Conservation (phyloP, 2,888 invertebrate genomes). For the Blomia tropicalis region DNA sequence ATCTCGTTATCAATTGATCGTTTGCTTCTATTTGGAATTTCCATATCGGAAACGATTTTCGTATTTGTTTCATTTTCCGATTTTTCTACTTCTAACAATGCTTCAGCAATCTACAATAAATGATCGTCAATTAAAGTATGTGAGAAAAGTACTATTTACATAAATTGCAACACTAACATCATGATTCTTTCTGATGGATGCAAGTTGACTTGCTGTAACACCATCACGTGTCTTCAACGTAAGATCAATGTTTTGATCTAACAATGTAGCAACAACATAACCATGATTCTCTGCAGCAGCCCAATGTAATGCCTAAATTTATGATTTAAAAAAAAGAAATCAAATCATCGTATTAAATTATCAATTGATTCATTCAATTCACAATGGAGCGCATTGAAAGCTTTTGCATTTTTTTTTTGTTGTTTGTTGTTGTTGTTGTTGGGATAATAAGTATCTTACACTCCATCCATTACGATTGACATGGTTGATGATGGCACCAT, state of each 20-base stretch:
- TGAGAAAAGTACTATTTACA: neutral
- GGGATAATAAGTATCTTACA: too few species aligned
- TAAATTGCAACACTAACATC: neutral
- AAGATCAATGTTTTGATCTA: conserved; percentile 33
- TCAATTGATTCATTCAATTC: conserved; percentile 11
- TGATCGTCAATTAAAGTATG: neutral
- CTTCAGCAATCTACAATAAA: conserved; percentile 4
- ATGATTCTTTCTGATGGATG: neutral
- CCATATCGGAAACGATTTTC: too few species aligned
- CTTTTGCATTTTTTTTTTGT: too few species aligned
- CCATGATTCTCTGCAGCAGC: conserved; percentile 34
- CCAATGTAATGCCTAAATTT: conserved; percentile 35
- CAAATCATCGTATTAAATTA: conserved; percentile 24
- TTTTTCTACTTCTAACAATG: neutral
- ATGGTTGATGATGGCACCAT: conserved; percentile 35
- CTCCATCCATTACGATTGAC: conserved; percentile 34
- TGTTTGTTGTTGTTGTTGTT: too few species aligned
- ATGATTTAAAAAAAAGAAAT: conserved; percentile 18
- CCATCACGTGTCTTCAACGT: conserved; percentile 29
- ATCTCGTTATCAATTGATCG: neutral
- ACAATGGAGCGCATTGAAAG: too few species aligned
- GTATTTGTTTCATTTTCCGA: too few species aligned
- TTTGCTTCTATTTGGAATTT: neutral
- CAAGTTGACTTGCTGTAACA: neutral
- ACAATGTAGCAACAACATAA: conserved; percentile 33